Evolutionary conservation across 2,888 invertebrate genomes (phyloP).

Genomic region (Oligia fasciuncula): DNA sequence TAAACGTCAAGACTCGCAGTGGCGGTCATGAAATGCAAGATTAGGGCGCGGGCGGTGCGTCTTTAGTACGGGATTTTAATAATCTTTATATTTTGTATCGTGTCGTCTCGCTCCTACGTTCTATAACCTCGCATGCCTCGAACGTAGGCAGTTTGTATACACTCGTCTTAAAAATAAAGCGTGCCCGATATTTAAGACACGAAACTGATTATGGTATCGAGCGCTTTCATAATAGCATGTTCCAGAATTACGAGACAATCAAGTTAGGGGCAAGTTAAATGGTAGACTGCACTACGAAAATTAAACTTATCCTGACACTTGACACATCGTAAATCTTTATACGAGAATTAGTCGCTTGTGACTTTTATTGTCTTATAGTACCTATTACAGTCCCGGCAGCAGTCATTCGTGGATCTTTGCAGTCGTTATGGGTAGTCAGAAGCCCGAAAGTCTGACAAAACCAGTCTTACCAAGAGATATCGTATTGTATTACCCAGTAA

Average conservation of each 20-base stretch:
- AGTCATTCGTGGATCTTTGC: too few species aligned
- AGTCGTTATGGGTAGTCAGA: too few species aligned
- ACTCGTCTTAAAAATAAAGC: background rate
- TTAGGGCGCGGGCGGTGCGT: background rate
- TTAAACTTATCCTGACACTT: constrained; percentile 61
- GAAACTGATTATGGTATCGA: constrained; percentile 20
- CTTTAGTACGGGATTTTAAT: background rate
- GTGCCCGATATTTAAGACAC: background rate
- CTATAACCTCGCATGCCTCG: background rate
- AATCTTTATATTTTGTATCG: too few species aligned
- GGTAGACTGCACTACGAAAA: constrained; percentile 60
- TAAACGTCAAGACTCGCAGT: background rate
- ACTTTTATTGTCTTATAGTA: constrained; percentile 25
- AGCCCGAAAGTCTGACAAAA: too few species aligned
- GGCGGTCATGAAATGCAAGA: background rate
- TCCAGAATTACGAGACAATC: constrained; percentile 58
- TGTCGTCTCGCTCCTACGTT: background rate
- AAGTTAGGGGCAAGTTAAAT: constrained; percentile 65
- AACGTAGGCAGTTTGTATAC: background rate
- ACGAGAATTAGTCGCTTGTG: constrained; percentile 23
- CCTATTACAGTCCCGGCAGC: background rate
- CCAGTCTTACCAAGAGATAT: too few species aligned
- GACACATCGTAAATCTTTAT: constrained; percentile 60
- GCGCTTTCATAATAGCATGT: constrained; percentile 30
- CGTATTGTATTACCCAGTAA: too few species aligned